These are phyloP conservation scores for Takifugu flavidus DNA, from an alignment of 2,113 vertebrate species.

Conservation along the genomic window DNA sequence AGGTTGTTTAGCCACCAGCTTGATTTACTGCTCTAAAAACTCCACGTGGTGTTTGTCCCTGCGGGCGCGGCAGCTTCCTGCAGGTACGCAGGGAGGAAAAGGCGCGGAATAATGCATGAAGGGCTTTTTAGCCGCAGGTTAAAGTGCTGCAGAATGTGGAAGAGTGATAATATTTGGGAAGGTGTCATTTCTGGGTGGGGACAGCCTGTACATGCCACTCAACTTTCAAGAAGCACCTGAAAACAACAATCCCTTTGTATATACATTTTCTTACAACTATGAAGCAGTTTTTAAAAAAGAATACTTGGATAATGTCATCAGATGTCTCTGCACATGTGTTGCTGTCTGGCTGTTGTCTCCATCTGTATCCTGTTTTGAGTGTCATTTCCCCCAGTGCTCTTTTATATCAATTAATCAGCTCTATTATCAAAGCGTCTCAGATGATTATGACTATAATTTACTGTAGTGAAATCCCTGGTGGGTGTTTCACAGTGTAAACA, in stretches of 20 bases:
- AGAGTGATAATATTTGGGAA: conserved; percentile 11
- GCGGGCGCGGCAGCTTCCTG: conserved; percentile 23
- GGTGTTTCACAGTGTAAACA: conserved; percentile 39
- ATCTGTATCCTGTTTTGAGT: conserved; percentile 10
- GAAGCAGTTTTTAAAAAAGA: no score
- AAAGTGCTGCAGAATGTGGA: conserved; percentile 33
- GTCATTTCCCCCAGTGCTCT: conserved; percentile 12
- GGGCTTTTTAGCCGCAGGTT: conserved; percentile 37
- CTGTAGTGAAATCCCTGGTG: conserved; percentile 41
- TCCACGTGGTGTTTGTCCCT: conserved; percentile 22
- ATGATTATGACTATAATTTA: conserved; percentile 51
- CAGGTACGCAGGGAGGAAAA: conserved; percentile 33
- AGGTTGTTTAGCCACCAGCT: conserved; percentile 22
- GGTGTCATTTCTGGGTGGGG: not conserved
- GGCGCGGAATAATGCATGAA: conserved; percentile 62
- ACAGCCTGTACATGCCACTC: conserved; percentile 15
- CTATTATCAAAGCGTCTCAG: conserved; percentile 46
- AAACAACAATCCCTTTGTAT: no score
- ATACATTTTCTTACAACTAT: no score
- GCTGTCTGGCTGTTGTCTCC: not conserved
- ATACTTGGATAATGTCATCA: not conserved
- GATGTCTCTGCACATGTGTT: not conserved
- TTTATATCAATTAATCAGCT: conserved; percentile 38
- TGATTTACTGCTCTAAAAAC: conserved; percentile 16
- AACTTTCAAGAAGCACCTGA: not conserved